A percentile compares a stretch with the other conserved stretches of the same genome.
phyloP scores from a whole-genome alignment of 2,888 invertebrate species.

The Sabatieria punctata region DNA sequence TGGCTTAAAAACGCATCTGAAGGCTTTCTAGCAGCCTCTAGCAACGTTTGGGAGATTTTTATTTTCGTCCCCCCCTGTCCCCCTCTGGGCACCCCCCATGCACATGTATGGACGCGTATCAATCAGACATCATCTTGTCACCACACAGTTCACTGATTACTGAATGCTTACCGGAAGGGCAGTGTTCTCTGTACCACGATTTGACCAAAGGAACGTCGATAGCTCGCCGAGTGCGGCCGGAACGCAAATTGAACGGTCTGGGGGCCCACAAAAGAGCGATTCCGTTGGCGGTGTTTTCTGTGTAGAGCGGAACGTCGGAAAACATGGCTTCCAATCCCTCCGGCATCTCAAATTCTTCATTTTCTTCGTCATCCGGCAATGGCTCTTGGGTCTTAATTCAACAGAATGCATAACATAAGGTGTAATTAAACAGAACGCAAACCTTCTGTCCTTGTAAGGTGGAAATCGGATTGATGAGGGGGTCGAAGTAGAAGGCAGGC shows the following conservation, averaged over 20 bases:
- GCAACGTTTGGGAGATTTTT: no score
- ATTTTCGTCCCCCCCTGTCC: no score
- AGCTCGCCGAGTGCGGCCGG: slow-evolving; percentile 56
- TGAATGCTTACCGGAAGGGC: slow-evolving; percentile 32
- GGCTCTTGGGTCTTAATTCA: slow-evolving; percentile 49
- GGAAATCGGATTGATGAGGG: slow-evolving; percentile 94
- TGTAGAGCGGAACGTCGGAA: slow-evolving; percentile 60
- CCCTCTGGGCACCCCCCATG: no score
- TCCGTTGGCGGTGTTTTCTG: slow-evolving; percentile 96
- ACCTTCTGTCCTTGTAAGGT: slow-evolving; percentile 54
- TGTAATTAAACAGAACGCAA: not conserved
- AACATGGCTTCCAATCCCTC: slow-evolving; percentile 78
- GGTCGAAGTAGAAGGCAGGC: slow-evolving; percentile 98
- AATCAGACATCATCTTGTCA: no score
- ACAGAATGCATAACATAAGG: not conserved
- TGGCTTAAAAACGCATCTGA: no score
- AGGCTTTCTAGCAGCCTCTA: no score
- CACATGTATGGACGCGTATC: no score
- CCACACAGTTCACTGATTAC: not conserved
- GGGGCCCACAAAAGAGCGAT: slow-evolving; percentile 94
- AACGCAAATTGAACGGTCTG: slow-evolving; percentile 73
- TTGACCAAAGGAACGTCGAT: slow-evolving; percentile 94
- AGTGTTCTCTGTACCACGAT: slow-evolving; percentile 53
- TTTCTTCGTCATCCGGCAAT: slow-evolving; percentile 67
- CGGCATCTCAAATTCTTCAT: slow-evolving; percentile 78